Conservation (phyloP, 1,140 invertebrate species). For the Drosophila carrolli region DNA sequence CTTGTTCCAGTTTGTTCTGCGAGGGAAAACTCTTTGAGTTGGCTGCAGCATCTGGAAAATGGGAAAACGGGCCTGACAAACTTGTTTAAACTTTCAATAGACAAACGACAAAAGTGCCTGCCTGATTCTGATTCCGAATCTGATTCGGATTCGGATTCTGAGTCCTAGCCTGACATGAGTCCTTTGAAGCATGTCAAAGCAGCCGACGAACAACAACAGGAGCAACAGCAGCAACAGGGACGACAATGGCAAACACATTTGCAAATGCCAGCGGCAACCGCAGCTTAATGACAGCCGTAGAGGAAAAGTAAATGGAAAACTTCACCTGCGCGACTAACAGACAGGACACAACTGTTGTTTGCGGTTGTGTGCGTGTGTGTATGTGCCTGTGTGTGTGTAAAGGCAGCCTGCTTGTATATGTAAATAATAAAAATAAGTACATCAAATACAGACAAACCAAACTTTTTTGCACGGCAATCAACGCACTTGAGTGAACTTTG, state of each 20-base stretch:
- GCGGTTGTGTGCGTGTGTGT: constrained; percentile 31
- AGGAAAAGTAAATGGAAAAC: constrained; percentile 59
- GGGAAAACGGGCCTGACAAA: constrained; percentile 41
- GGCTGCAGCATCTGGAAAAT: constrained; percentile 33
- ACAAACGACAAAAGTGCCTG: constrained; percentile 75
- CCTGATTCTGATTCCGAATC: constrained; percentile 23
- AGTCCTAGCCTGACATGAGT: constrained; percentile 62
- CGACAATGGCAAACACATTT: constrained; percentile 77
- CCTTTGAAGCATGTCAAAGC: constrained; percentile 77
- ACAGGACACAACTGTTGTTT: constrained; percentile 53
- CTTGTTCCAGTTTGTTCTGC: constrained; percentile 18
- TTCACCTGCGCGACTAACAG: constrained; percentile 69
- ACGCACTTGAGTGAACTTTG: constrained; percentile 80
- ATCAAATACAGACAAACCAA: constrained; percentile 66
- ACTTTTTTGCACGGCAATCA: constrained; percentile 80
- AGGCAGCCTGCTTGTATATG: constrained; percentile 32
- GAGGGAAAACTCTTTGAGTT: constrained; percentile 20
- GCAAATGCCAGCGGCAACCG: constrained; percentile 76
- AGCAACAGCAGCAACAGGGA: constrained; percentile 35
- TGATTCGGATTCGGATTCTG: constrained; percentile 16
- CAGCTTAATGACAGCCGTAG: constrained; percentile 76
- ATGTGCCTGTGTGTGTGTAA: constrained; percentile 2
- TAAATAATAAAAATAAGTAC: constrained; percentile 77
- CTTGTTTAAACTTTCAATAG: constrained; percentile 80
- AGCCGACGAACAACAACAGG: constrained; percentile 49